Percentiles rank a stretch among this genome's conserved stretches.
These are phyloP conservation scores for Hippocampus barbouri DNA, from an alignment of 2,113 vertebrate genomes.

Conservation along the genomic window DNA sequence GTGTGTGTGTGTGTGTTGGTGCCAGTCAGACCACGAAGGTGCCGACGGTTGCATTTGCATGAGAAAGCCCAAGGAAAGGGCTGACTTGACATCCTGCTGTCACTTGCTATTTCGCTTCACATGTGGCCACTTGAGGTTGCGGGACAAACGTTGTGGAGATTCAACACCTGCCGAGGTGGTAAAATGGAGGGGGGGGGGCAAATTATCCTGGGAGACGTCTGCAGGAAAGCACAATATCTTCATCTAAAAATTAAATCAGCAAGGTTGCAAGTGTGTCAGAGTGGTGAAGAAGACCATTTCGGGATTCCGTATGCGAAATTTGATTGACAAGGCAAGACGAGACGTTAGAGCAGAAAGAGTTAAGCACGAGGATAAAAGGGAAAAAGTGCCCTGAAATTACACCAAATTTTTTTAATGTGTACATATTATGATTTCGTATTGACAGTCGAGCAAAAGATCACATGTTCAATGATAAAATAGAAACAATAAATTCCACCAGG, in stretches of 20 bases:
- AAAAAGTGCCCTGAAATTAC: too few relatives aligned
- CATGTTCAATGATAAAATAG: too few relatives aligned
- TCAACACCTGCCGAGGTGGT: background rate
- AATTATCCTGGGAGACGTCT: background rate
- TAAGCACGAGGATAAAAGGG: too few relatives aligned
- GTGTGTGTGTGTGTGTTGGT: background rate
- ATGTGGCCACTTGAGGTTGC: slow-evolving; percentile 8
- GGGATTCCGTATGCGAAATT: too few relatives aligned
- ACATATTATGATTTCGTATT: too few relatives aligned
- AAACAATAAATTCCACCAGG: too few relatives aligned
- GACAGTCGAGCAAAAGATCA: too few relatives aligned
- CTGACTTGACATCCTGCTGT: slow-evolving; percentile 17
- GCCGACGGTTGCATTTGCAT: slow-evolving; percentile 8
- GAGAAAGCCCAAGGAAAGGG: slow-evolving; percentile 16
- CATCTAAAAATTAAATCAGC: background rate
- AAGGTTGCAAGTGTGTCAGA: background rate
- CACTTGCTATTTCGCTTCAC: background rate
- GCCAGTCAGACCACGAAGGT: background rate
- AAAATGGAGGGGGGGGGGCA: background rate
- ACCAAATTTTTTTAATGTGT: too few relatives aligned
- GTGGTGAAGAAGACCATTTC: background rate
- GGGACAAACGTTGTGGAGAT: background rate
- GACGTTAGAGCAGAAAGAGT: too few relatives aligned
- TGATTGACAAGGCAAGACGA: too few relatives aligned
- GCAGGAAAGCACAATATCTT: background rate